Evolutionary conservation across 2,113 vertebrate species (phyloP).

Genomic region (Dromiciops gliroides): DNA sequence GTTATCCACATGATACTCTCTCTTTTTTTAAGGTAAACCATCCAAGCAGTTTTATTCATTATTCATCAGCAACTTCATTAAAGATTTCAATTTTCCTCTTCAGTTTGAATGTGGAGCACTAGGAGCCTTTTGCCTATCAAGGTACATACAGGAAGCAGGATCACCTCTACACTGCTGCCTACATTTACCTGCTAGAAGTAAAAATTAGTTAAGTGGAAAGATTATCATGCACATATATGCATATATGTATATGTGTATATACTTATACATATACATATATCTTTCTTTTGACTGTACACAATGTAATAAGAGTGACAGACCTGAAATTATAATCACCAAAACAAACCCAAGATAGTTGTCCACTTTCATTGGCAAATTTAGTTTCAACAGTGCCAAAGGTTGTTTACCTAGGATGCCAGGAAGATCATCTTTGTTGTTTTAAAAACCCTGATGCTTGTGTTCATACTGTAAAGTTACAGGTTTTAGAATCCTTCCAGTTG

Average conservation of each 20-base stretch:
- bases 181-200: conserved; percentile 95
- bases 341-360: conserved; percentile 93
- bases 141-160: conserved; percentile 91
- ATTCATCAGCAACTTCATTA: conserved; percentile 99
- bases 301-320: conserved; percentile 99
- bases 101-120: conserved; percentile 97
- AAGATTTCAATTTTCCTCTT: conserved; percentile 94
- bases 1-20: neutral
- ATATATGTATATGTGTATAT: too few relatives aligned
- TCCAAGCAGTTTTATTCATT: conserved; percentile 99
- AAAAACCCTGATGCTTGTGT: neutral
- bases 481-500: neutral
- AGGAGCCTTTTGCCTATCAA: conserved; percentile 93
- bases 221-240: too few relatives aligned
- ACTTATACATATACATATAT: too few relatives aligned
- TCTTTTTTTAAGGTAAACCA: conserved; percentile 97
- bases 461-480: neutral
- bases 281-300: conserved; percentile 99
- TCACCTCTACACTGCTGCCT: conserved; percentile 91
- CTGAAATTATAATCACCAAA: conserved; percentile 99
- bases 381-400: neutral
- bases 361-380: conserved; percentile 76
- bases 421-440: neutral
- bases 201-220: conserved; percentile 97
- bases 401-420: neutral